Evolutionary conservation across 1,140 invertebrate genomes (phyloP), one percentile per base, ranked within the genome.

Genomic region (Lerema accius): DNA sequence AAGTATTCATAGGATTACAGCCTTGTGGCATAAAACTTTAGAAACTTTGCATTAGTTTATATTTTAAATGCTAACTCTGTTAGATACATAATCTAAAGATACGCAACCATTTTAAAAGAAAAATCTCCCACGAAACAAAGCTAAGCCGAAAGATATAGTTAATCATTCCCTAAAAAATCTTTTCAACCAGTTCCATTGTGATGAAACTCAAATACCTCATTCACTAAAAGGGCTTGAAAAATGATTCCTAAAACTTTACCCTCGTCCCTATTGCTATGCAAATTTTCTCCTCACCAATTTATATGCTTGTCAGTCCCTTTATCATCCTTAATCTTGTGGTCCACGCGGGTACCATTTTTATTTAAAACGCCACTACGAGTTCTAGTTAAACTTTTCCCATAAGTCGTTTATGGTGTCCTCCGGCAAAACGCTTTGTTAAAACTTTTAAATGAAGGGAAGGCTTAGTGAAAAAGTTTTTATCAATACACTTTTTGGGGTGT

Each of bases 251-350:
- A 48, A 59, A 59, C 43, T 59, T 59, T 43, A 0, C 42, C 53
- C 14, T 35, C 53, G 26, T 32, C 35, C 15, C 55, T 59, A 59
- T 59, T 46, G 55, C 43, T 17, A 59, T 59, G 43, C 26, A 59
- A 59, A 59, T 59, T 59, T 46, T 17, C 14, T 13, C 43, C 40
- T 46, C 16, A 48, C 28, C 55, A 59, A 59, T 59, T 59, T 59
- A 37, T 45, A 46, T 59, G 55, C 26, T 46, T 59, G 55, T 59
- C 55, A 59, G 55, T 37, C n/a, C 42, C 28, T 59, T 46, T 58
- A 28, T 45, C 42, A 53, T 23, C 50, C 15, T 53, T 28, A 23
- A 53, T 59, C 55, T 46, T 46, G 55, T 46, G 42, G 55, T 35
- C 28, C 23, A 37, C 42, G 16, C 11, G 28, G 43, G 43, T 23